Conservation (phyloP, 2,797 vertebrate genomes). For the Nyctibius grandis region DNA sequence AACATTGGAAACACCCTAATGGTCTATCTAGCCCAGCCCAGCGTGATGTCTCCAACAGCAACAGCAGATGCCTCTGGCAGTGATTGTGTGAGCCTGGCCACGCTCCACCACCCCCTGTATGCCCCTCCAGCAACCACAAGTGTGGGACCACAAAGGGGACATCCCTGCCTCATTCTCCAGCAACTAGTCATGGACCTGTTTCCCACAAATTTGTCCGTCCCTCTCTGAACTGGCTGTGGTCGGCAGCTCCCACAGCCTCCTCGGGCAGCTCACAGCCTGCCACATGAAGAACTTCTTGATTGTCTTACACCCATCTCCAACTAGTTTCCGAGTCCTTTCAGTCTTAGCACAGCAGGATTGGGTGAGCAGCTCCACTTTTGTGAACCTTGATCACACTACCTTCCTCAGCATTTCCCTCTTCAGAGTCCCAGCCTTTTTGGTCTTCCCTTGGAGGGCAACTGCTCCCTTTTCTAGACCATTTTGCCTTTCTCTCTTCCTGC, state of each 20-base stretch:
- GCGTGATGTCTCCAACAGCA: background rate
- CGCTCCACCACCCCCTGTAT: background rate
- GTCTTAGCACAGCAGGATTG: background rate
- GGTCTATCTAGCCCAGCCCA: background rate
- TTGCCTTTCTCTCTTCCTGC: background rate
- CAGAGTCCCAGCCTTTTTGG: background rate
- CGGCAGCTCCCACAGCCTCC: background rate
- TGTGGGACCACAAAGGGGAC: background rate
- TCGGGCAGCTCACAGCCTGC: no score
- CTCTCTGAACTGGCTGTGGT: background rate
- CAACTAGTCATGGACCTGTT: background rate
- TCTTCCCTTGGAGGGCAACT: background rate
- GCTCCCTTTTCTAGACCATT: background rate
- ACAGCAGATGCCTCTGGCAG: background rate
- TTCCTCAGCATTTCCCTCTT: background rate
- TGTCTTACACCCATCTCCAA: background rate
- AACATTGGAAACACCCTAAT: background rate
- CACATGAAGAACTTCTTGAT: background rate
- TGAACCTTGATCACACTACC: background rate
- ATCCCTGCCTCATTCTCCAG: background rate
- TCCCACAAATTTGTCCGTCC: rapidly evolving
- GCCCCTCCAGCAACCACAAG: background rate
- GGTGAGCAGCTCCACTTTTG: background rate
- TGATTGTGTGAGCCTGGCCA: background rate
- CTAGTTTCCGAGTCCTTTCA: background rate